These are phyloP conservation scores for Drosophila colorata DNA, from an alignment of 2,888 invertebrate genomes.

Conservation along the genomic window DNA sequence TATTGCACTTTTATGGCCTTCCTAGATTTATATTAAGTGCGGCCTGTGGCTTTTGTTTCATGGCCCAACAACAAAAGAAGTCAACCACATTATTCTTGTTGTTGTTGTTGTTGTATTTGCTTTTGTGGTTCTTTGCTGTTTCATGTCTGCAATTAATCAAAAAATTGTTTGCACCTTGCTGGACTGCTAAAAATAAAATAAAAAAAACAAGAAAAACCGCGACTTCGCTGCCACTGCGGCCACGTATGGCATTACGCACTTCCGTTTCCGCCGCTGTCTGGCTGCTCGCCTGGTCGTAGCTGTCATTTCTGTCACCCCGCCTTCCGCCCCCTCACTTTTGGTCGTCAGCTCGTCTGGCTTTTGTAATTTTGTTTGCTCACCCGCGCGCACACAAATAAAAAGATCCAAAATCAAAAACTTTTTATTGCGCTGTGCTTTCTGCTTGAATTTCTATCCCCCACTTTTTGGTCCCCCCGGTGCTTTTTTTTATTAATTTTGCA, in stretches of 20 bases:
- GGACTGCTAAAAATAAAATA: constrained; percentile 11
- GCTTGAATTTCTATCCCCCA: constrained; percentile 7
- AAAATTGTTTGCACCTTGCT: constrained; percentile 70
- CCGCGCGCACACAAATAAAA: constrained; percentile 50
- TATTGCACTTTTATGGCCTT: constrained; percentile 72
- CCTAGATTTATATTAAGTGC: constrained; percentile 62
- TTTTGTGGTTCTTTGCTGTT: constrained; percentile 40
- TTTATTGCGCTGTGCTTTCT: constrained; percentile 62
- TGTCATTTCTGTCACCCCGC: constrained; percentile 2
- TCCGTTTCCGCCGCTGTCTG: constrained; percentile 65
- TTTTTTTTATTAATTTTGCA: constrained; percentile 61
- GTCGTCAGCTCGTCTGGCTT: constrained; percentile 13
- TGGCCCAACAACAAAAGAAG: constrained; percentile 52
- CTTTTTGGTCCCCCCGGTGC: not conserved
- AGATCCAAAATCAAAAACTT: constrained; percentile 66
- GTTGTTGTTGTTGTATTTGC: constrained; percentile 11
- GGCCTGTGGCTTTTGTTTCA: constrained; percentile 61
- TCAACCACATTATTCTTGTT: constrained; percentile 26
- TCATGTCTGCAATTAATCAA: constrained; percentile 71
- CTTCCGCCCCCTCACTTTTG: not conserved
- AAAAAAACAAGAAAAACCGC: constrained; percentile 18
- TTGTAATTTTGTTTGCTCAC: constrained; percentile 51
- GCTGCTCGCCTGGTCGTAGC: constrained; percentile 1
- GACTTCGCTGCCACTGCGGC: constrained; percentile 18
- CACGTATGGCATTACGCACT: constrained; percentile 75